These are phyloP conservation scores for Pammene aurita DNA, from an alignment of 2,888 invertebrate species.

Conservation along the genomic window DNA sequence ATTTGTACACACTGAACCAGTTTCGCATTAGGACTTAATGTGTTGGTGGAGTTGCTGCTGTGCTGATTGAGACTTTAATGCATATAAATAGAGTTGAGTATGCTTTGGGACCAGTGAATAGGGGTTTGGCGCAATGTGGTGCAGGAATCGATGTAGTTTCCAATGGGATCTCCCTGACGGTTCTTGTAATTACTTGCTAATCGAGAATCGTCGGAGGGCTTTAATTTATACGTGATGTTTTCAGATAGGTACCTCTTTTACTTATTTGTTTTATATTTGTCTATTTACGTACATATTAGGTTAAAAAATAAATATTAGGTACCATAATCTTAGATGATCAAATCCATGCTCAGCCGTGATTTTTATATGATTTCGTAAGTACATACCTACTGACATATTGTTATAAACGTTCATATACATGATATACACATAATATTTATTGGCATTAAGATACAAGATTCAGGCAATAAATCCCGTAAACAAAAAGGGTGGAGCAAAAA, in stretches of 20 bases:
- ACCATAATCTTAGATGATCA: too few species aligned
- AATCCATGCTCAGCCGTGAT: too few species aligned
- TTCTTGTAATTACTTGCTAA: slow-evolving; percentile 38
- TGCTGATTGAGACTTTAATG: slow-evolving; percentile 8
- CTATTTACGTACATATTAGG: too few species aligned
- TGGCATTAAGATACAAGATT: background rate
- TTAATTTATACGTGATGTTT: slow-evolving; percentile 13
- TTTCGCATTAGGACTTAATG: slow-evolving; percentile 37
- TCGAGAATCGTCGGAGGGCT: slow-evolving; percentile 15
- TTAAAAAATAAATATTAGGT: too few species aligned
- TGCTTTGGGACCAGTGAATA: slow-evolving; percentile 1
- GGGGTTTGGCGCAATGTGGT: slow-evolving; percentile 33
- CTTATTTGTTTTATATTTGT: background rate
- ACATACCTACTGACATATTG: background rate
- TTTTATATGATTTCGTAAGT: too few species aligned
- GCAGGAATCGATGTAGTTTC: slow-evolving; percentile 40
- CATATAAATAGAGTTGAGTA: slow-evolving; percentile 8
- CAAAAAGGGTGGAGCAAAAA: slow-evolving; percentile 11
- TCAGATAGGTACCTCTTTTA: background rate
- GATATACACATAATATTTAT: background rate
- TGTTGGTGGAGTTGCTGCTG: background rate
- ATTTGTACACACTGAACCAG: slow-evolving; percentile 30
- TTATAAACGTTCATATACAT: background rate
- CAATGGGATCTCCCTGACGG: slow-evolving; percentile 26
- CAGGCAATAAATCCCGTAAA: slow-evolving; percentile 3